Evolutionary conservation across 2,888 invertebrate species (phyloP), one percentile per base, ranked within the genome.

Genomic region (Phyllotreta cruciferae): DNA sequence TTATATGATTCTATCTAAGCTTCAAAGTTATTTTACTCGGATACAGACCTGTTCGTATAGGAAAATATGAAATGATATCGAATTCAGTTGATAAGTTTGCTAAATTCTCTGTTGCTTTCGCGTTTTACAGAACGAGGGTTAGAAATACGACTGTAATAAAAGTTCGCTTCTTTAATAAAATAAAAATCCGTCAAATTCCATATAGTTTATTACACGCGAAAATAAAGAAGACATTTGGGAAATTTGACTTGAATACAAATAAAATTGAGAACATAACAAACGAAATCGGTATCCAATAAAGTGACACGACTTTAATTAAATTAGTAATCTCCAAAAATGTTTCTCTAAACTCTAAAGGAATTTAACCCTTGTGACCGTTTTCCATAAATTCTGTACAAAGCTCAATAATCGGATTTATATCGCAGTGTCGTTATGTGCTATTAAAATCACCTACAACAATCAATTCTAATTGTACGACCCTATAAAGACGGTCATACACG

Each of bases 361-460:
- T 50, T 45, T 64, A 61, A 63, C 64, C 66, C 64, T 60, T 54
- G 62, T 61, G 57, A 60, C 64, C 64, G 66, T 66, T 68, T 66
- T 64, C 66, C 66, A 64, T 79, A 79, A 78, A 78, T 78, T 77
- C 72, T 70, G 67, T 66, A 4, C 4, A 72, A 71, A 71, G 71
- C 76, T 74, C 72, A 77, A 78, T 79, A 78, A 76, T 77, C 77
- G 76, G 72, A 76, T 79, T 79, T 78, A 79, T 76, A 77, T 77
- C 74, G 73, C 70, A 69, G 71, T 73, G 76, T 73, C 73, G 77
- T 78, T 78, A 77, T 78, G 74, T 74, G 74, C 75, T 75, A 75
- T 78, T 78, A 79, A 78, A 80, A 79, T 79, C 80, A 79, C 79
- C 78, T 78, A 77, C 77, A 78, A 78, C 79, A 78, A 80, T 80